These are phyloP conservation scores for Gavia stellata DNA, from an alignment of 2,113 vertebrate genomes.

Conservation along the genomic window DNA sequence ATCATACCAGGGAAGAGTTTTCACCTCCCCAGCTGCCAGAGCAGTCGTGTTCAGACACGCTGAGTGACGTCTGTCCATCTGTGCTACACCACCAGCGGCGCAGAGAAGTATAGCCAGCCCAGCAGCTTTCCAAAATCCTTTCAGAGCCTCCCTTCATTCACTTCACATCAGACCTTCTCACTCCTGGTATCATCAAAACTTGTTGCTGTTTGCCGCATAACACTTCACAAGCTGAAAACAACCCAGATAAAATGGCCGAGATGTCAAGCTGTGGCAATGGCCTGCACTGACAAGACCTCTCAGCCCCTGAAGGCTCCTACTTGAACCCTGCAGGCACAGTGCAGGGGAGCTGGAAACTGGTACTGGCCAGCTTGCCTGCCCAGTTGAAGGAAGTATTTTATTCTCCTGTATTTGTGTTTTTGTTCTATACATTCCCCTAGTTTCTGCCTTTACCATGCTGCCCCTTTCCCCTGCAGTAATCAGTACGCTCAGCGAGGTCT, in stretches of 20 bases:
- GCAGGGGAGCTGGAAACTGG: background rate
- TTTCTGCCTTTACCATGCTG: background rate
- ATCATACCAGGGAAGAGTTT: background rate
- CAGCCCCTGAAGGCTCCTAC: background rate
- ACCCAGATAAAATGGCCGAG: background rate
- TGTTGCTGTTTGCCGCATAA: background rate
- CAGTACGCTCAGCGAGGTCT: background rate
- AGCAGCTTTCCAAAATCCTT: background rate
- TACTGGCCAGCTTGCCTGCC: background rate
- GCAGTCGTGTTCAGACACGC: accelerated
- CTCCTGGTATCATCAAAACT: background rate
- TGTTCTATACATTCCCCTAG: background rate
- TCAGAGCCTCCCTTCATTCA: background rate
- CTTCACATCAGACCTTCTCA: background rate
- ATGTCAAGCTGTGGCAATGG: background rate
- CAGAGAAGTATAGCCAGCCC: background rate
- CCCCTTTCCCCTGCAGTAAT: background rate
- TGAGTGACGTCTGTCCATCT: background rate
- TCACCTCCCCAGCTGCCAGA: background rate
- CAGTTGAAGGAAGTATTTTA: background rate
- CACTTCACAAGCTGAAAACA: background rate
- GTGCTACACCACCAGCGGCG: background rate
- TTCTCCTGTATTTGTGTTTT: background rate
- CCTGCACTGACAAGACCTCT: background rate
- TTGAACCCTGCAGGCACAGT: background rate